Evolutionary conservation across 2,797 vertebrate species (phyloP).

Genomic region (Eulemur mongoz): DNA sequence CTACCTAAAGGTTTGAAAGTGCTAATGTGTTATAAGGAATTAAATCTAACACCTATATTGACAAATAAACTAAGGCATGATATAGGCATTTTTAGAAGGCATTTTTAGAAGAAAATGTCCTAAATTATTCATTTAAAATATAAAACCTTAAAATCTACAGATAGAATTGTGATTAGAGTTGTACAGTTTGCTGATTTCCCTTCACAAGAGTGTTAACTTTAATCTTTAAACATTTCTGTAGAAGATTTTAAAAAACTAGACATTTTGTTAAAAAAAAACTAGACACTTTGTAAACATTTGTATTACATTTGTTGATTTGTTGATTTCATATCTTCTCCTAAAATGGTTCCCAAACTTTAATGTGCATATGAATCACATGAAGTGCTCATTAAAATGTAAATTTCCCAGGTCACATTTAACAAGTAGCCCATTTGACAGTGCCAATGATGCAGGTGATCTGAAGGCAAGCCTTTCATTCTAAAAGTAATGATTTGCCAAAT

Average conservation of each 20-base stretch:
- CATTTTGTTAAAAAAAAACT: neutral
- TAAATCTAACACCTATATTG: neutral
- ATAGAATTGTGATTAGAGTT: neutral
- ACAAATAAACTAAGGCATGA: neutral
- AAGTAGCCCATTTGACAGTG: neutral
- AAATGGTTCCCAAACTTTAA: neutral
- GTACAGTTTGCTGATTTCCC: conserved; percentile 12
- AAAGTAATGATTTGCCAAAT: neutral
- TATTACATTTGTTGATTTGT: neutral
- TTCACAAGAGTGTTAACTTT: neutral
- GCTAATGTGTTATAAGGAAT: neutral
- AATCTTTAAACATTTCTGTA: conserved; percentile 7
- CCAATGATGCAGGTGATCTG: neutral
- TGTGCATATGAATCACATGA: neutral
- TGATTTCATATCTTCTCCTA: neutral
- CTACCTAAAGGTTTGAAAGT: neutral
- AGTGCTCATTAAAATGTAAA: neutral
- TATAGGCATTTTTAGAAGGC: neutral
- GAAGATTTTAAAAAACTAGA: neutral
- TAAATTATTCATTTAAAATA: neutral
- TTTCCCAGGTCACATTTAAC: neutral
- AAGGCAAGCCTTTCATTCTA: neutral
- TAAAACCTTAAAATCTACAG: neutral
- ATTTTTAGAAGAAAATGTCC: conserved; percentile 27
- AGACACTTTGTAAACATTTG: neutral